These are phyloP conservation scores for Vimba vimba DNA, from an alignment of 2,113 vertebrate species.

Conservation along the genomic window DNA sequence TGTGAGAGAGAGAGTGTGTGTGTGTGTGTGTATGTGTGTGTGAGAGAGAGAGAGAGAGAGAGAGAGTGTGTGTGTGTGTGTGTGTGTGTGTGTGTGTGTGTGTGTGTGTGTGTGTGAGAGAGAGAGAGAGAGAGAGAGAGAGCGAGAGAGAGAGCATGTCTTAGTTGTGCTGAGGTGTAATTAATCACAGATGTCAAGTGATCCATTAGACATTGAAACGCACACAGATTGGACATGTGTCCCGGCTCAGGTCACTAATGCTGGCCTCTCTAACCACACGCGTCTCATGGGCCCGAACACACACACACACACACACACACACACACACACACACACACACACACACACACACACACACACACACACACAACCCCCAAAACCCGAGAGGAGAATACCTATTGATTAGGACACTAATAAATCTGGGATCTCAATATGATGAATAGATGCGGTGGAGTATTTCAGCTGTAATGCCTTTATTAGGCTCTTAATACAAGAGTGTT, in stretches of 20 bases:
- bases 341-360: too few relatives aligned
- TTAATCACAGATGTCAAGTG: constrained; percentile 48
- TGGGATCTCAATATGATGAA: constrained; percentile 50
- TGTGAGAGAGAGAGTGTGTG: too few relatives aligned
- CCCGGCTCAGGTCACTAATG: constrained; percentile 53
- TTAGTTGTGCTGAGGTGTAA: constrained; percentile 56
- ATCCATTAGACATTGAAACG: constrained; percentile 59
- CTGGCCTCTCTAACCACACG: constrained; percentile 56
- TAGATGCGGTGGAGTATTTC: constrained; percentile 39
- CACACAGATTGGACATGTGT: constrained; percentile 57
- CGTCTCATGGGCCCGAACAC: constrained; percentile 48
- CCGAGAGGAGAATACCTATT: constrained; percentile 53
- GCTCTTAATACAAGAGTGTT: neutral
- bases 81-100: too few relatives aligned
- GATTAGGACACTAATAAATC: constrained; percentile 55
- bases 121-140: too few relatives aligned
- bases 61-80: too few relatives aligned
- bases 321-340: constrained; percentile 22
- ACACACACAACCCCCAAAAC: constrained; percentile 42
- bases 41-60: too few relatives aligned
- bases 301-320: too few relatives aligned
- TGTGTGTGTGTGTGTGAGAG: too few relatives aligned
- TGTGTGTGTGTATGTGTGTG: too few relatives aligned
- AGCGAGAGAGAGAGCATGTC: constrained; percentile 27
- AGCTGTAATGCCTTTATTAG: constrained; percentile 3